Evolutionary conservation across 2,888 invertebrate genomes (phyloP), one percentile per base, ranked within the genome.

Genomic region (Napeogenes sylphis): DNA sequence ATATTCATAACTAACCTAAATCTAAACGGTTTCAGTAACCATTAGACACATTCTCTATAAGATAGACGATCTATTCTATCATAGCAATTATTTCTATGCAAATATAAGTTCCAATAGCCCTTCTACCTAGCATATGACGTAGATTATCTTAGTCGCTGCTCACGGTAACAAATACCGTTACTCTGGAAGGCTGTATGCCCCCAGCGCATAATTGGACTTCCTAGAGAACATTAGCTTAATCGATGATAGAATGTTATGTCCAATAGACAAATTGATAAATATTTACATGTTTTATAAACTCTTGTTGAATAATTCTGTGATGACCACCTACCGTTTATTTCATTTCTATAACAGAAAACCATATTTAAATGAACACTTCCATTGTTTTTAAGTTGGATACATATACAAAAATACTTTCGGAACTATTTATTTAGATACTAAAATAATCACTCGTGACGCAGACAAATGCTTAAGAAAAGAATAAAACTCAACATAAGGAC

Each of bases 151-250:
- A 63, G 61, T 47, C 61, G 14, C 30, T 53, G 61, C 21, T 53
- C 56, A 51, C 55, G 58, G 68, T 61, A 67, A 67, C 71, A 69
- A 66, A 68, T 69, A 69, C 63, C 64, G 67, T 64, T 65, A 66
- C 65, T 56, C 55, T 61, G 66, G 68, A 64, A 64, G 63, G 63
- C 60, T 58, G 60, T 64, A 55, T 5, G 21, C 55, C 59, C 47
- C 58, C 61, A 61, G 62, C 65, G 61, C 38, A 63, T 65, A 63
- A 67, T 59, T 65, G 65, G 61, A 59, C 59, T 59, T 56, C 57
- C 47, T 33, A 46, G 55, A 55, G 55, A 55, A 63, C 63, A 61
- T 65, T 61, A 67, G 45, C 62, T 38, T 61, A 59, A 59, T 61
- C 59, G 62, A 63, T 61, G 51, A 57, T 59, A 63, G 47, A 61